Evolutionary conservation across 23 tunicate species (phyloP).

Genomic region (Trididemnum miniatum): DNA sequence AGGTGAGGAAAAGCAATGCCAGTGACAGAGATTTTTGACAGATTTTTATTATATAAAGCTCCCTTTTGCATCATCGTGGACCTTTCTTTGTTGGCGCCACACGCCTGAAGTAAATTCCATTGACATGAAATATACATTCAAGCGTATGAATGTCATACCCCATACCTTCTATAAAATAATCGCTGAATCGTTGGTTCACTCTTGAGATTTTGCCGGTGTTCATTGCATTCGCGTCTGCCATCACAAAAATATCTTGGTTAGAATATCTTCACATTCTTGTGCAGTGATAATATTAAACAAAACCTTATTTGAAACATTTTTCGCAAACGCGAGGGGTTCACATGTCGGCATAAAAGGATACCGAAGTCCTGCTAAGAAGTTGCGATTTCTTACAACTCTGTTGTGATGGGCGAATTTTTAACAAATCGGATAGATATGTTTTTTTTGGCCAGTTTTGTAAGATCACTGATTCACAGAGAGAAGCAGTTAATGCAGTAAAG

Average conservation of each 20-base stretch:
- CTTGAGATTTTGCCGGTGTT: constrained; percentile 21
- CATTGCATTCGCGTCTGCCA: constrained; percentile 20
- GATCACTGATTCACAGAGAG: neutral
- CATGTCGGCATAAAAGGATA: neutral
- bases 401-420: constrained; percentile 21
- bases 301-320: constrained; percentile 9
- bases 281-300: constrained; percentile 1
- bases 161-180: neutral
- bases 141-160: constrained; percentile 14
- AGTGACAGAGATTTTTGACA: neutral
- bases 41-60: constrained; percentile 8
- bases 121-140: constrained; percentile 26
- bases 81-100: constrained; percentile 13
- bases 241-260: constrained; percentile 1
- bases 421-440: constrained; percentile 20
- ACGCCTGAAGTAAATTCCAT: constrained; percentile 19
- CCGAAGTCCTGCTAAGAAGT: neutral
- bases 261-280: neutral
- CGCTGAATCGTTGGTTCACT: constrained; percentile 14
- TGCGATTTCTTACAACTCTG: constrained; percentile 18
- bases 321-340: neutral
- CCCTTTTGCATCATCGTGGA: constrained; percentile 19
- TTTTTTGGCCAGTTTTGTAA: constrained; percentile 10
- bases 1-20: no score
- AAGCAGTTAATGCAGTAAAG: constrained; percentile 12